Percentiles rank a stretch among this genome's conserved stretches.
Evolutionary conservation across 35 echinoderm and acorn worm species (phyloP).

Genomic region (Ophiothrix spiculata): DNA sequence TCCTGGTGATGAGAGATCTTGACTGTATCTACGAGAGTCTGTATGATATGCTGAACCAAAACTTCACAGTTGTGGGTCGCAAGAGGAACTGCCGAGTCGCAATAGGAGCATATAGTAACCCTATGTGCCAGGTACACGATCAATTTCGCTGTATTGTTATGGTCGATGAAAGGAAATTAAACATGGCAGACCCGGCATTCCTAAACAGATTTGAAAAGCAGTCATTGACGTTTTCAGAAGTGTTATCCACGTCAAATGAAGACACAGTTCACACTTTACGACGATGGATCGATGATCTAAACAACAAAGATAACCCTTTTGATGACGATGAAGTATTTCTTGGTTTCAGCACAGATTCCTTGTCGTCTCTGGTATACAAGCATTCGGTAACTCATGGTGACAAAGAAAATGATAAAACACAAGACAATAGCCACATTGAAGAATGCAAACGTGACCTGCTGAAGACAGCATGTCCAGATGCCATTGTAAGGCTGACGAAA

Average conservation of each 20-base stretch:
- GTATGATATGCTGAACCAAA: slow-evolving; percentile 50
- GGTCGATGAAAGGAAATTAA: slow-evolving; percentile 28
- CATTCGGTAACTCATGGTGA: no score
- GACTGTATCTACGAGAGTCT: slow-evolving; percentile 29
- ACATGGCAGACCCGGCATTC: slow-evolving; percentile 21
- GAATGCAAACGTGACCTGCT: slow-evolving; percentile 12
- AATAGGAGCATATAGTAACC: slow-evolving; percentile 31
- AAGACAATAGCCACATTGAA: no score
- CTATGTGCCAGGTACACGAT: slow-evolving; percentile 38
- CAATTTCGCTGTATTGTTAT: slow-evolving; percentile 32
- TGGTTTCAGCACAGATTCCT: slow-evolving; percentile 19
- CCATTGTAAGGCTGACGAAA: slow-evolving; percentile 17
- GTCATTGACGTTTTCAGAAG: slow-evolving; percentile 8
- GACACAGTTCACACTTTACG: not conserved
- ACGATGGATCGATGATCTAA: slow-evolving; percentile 15
- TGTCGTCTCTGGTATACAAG: slow-evolving; percentile 17
- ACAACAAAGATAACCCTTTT: not conserved
- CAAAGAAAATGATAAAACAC: no score
- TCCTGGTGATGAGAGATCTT: slow-evolving; percentile 22
- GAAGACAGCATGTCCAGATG: slow-evolving; percentile 18
- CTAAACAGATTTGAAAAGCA: slow-evolving; percentile 50
- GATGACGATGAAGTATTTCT: slow-evolving; percentile 6
- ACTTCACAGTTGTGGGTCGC: slow-evolving; percentile 7
- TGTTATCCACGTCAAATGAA: not conserved
- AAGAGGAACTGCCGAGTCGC: slow-evolving; percentile 39